These are phyloP conservation scores for Andrena marginata DNA, from an alignment of 2,888 invertebrate species.

Conservation along the genomic window DNA sequence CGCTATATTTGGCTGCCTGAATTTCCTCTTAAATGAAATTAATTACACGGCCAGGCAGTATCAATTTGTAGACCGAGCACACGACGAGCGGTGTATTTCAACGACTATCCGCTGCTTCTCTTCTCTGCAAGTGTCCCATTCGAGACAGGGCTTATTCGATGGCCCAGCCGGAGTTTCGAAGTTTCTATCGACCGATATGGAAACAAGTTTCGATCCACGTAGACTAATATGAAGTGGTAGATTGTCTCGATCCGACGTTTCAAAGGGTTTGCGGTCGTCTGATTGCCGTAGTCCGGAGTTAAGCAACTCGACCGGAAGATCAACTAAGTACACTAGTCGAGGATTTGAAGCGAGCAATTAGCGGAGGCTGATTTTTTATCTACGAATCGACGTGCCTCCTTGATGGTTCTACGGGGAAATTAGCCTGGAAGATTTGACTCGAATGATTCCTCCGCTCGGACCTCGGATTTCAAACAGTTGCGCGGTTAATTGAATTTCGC, in stretches of 20 bases:
- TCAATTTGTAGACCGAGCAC: conserved; percentile 11
- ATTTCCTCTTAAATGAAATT: conserved; percentile 49
- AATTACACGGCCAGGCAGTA: conserved; percentile 33
- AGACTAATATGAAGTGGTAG: conserved; percentile 45
- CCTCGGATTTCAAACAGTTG: not conserved
- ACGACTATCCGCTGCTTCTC: conserved; percentile 24
- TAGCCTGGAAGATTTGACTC: not conserved
- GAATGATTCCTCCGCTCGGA: not conserved
- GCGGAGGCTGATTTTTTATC: not conserved
- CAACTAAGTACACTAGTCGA: conserved; percentile 2
- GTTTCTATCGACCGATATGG: conserved; percentile 13
- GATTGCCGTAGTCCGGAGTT: conserved; percentile 32
- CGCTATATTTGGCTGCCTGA: conserved; percentile 31
- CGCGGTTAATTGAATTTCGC: conserved; percentile 40
- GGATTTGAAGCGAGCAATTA: conserved; percentile 44
- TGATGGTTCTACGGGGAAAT: not conserved
- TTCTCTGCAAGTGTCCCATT: not conserved
- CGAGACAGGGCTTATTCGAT: not conserved
- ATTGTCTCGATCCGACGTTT: conserved; percentile 15
- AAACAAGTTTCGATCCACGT: conserved; percentile 31
- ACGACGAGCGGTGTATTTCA: conserved; percentile 4
- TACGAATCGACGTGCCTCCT: not conserved
- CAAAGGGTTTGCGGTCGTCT: conserved; percentile 46
- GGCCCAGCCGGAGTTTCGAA: not conserved
- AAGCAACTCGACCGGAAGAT: conserved; percentile 32